Conservation (phyloP, 2,113 vertebrate genomes). For the Petromus typicus region DNA sequence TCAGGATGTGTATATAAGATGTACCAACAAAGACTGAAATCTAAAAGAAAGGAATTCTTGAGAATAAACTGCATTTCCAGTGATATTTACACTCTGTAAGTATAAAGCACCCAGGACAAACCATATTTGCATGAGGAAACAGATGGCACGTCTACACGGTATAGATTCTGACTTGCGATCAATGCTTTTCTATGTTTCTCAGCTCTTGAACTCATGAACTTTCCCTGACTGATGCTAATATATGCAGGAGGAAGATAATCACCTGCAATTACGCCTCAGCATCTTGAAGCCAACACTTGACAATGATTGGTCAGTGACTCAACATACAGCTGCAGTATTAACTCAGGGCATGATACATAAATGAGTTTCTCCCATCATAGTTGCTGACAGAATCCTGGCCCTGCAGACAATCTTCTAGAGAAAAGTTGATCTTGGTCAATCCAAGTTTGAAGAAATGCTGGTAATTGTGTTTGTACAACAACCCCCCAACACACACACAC, state of each 20-base stretch:
- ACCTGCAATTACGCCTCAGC: not conserved
- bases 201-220: slow-evolving; percentile 21
- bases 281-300: not conserved
- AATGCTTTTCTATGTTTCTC: not conserved
- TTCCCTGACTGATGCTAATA: not conserved
- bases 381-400: not conserved
- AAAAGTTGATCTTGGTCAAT: not conserved
- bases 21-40: no score
- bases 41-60: not conserved
- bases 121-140: not conserved
- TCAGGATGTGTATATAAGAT: no score
- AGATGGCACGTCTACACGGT: not conserved
- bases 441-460: not conserved
- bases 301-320: not conserved
- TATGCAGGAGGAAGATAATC: not conserved
- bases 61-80: not conserved
- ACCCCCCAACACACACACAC: not conserved
- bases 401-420: not conserved
- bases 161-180: not conserved
- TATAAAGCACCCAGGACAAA: not conserved
- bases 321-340: not conserved
- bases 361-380: not conserved
- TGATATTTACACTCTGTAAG: not conserved
- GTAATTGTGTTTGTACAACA: not conserved
- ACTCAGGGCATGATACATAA: not conserved